Percentiles rank a stretch among this genome's conserved stretches.
phyloP scores from a whole-genome alignment of 2,113 vertebrate genomes.

The Drymodes brunneopygia region DNA sequence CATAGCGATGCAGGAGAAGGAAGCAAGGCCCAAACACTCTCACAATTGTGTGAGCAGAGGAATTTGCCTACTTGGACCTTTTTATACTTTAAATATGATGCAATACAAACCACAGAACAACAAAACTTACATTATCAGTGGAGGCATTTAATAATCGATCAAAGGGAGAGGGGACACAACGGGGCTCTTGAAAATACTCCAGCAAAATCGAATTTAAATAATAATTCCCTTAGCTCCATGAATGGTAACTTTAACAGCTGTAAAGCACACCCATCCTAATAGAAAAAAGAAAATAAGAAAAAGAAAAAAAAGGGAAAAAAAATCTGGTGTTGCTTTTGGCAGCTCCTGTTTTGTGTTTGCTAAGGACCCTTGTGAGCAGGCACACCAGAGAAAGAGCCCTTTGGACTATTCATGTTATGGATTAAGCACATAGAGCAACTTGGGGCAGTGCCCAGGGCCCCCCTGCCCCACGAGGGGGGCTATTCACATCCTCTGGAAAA shows the following conservation, averaged over 20 bases:
- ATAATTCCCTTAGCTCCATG: conserved; percentile 53
- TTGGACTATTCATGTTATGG: conserved; percentile 37
- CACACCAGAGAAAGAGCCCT: background rate
- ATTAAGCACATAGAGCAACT: conserved; percentile 46
- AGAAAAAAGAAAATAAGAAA: background rate
- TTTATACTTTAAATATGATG: background rate
- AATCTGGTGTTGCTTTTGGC: conserved; percentile 54
- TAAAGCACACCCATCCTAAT: conserved; percentile 25
- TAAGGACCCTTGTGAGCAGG: conserved; percentile 49
- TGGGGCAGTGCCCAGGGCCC: conserved; percentile 42
- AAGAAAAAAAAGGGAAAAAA: background rate
- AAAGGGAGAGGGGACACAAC: background rate
- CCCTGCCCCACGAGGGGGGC: conserved; percentile 47
- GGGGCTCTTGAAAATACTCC: conserved; percentile 2
- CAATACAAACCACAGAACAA: background rate
- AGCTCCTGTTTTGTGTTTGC: conserved; percentile 41
- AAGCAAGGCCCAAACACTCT: background rate
- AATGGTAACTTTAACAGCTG: conserved; percentile 28
- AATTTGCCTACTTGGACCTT: background rate
- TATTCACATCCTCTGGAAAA: conserved; percentile 71
- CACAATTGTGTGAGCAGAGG: background rate
- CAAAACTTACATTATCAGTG: background rate
- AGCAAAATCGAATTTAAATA: conserved; percentile 46
- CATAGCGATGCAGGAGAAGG: background rate
- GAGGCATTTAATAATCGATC: background rate